Percentiles rank a stretch among this genome's conserved stretches.
Conservation (phyloP, 64 coral and sea anemone genomes). For the Montipora sp. region DNA sequence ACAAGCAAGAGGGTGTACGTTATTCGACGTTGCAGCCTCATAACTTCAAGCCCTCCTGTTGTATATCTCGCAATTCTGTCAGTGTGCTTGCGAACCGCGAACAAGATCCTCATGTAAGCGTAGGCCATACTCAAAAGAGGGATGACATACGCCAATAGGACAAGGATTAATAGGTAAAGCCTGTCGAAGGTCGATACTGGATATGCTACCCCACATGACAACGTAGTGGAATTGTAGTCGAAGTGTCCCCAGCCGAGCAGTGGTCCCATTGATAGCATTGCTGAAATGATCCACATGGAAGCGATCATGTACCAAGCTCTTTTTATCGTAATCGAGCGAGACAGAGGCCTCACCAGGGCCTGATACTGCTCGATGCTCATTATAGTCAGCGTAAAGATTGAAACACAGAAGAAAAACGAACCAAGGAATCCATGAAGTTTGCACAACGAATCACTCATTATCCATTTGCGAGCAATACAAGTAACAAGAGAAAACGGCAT, state of each 20-base stretch:
- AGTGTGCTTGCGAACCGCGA: conserved; percentile 79
- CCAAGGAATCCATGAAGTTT: conserved; percentile 90
- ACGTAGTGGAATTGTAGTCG: conserved; percentile 82
- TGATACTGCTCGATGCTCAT: conserved; percentile 97
- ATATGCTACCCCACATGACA: conserved; percentile 76
- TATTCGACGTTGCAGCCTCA: conserved; percentile 84
- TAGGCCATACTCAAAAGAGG: conserved; percentile 85
- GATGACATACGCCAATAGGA: conserved; percentile 71
- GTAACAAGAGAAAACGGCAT: conserved; percentile 92
- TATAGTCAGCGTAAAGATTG: conserved; percentile 87
- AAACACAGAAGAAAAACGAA: conserved; percentile 91
- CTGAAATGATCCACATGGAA: conserved; percentile 50
- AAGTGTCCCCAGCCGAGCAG: conserved; percentile 85
- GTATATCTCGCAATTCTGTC: conserved; percentile 77
- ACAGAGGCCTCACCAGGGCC: conserved; percentile 76
- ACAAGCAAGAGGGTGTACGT: conserved; percentile 83
- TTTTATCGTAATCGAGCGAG: conserved; percentile 76
- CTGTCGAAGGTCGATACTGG: conserved; percentile 61
- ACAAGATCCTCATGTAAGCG: conserved; percentile 84
- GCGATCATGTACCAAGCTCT: conserved; percentile 80
- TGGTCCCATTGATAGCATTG: conserved; percentile 71
- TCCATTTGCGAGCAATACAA: conserved; percentile 81
- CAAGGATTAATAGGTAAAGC: conserved; percentile 74
- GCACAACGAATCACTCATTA: conserved; percentile 73
- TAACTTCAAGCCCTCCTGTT: conserved; percentile 76